Base-by-base conservation (phyloP, 2,797 vertebrate species). In the Alectoris magna region DNA sequence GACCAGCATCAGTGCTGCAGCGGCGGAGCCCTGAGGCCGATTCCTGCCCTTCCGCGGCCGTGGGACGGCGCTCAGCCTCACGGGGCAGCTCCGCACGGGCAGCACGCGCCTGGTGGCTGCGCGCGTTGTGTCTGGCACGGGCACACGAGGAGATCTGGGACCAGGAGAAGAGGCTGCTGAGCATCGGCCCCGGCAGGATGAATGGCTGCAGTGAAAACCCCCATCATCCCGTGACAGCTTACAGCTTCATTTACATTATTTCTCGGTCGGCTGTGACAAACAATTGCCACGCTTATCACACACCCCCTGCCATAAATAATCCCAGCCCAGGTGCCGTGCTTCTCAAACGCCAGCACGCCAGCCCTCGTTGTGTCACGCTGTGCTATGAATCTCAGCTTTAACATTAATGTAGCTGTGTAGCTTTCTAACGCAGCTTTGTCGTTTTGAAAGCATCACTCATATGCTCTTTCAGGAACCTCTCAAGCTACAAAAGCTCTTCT, bases 381-480 rank as follows among this genome's bases (percentile, higher is more conserved):
- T 26, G 92, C 83, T 90, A 77, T 51, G n/a, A 88, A 86, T 56
- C 76, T 60, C 80, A n/a, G 38, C 59, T 91, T 85, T 88, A 78
- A 69, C 0, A 0, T 55, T 89, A 56, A 48, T 53, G 43, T 81
- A 24, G 53, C 70, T 68, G 56, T 89, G 76, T 93, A 94, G 85
- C 85, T 90, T 75, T 73, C 90, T 92, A 95, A 95, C 93, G 89
- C 92, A 60, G 69, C n/a, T 84, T 84, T 95, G 79, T 88, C 31
- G 69, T 83, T 93, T 94, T 3, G 9, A 93, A 94, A 86, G 73
- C 82, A 84, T 91, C 91, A 84, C 24, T 95, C 89, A 90, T 60
- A 71, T 3, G 78, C 56, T 93, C 82, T 88, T 94, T 78, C 80
- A 86, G 21, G 29, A 46, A 53, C 67, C 66, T 93, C 79, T 78